Evolutionary conservation across 2,113 vertebrate species (phyloP).

Genomic region (Cyprichromis sp.): DNA sequence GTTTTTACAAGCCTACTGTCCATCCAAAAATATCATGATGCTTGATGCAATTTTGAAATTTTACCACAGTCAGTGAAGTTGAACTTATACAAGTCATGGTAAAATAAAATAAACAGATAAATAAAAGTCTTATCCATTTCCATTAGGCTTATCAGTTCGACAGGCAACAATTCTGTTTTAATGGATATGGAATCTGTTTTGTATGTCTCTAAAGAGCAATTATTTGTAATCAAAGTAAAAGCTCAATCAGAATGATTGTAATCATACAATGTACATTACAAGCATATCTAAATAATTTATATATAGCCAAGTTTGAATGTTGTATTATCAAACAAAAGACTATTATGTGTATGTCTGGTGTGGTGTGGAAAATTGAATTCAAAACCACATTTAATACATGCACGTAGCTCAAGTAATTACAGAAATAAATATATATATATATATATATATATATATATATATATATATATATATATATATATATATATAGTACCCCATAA

Average conservation of each 20-base stretch:
- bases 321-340: not conserved
- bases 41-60: constrained; percentile 23
- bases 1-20: constrained; percentile 70
- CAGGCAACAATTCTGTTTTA: not conserved
- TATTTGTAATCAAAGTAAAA: not conserved
- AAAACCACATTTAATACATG: not conserved
- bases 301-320: not conserved
- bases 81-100: not conserved
- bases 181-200: not conserved
- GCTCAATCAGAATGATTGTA: not conserved
- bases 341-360: not conserved
- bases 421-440: not conserved
- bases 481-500: no score
- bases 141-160: not conserved
- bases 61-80: not conserved
- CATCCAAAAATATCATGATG: constrained; percentile 76
- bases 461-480: accelerated
- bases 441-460: not conserved
- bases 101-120: not conserved
- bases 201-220: not conserved
- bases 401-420: not conserved
- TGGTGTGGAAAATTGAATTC: not conserved
- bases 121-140: not conserved
- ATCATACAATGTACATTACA: not conserved
- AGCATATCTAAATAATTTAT: not conserved